phyloP scores from a whole-genome alignment of 2,888 invertebrate genomes.

The Polylopha cassiicola region DNA sequence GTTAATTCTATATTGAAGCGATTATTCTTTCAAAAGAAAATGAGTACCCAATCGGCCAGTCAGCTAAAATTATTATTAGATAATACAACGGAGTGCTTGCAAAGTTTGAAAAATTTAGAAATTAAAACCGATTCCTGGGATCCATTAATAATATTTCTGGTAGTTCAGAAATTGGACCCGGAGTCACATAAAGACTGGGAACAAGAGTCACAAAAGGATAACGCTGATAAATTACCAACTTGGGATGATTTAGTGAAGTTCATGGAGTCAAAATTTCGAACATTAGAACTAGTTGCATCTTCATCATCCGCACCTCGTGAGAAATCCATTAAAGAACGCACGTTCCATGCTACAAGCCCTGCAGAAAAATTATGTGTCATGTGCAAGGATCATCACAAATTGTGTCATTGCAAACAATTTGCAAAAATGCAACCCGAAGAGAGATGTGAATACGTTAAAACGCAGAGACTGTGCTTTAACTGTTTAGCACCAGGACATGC shows the following conservation, averaged over 20 bases:
- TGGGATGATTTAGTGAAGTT: slow-evolving; percentile 25
- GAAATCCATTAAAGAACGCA: slow-evolving; percentile 1
- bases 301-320: slow-evolving; percentile 2
- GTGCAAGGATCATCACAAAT: slow-evolving; percentile 6
- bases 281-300: slow-evolving; percentile 26
- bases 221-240: slow-evolving; percentile 21
- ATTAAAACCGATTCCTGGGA: slow-evolving; percentile 23
- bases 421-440: not conserved
- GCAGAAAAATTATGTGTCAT: too few species aligned
- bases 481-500: slow-evolving; percentile 7
- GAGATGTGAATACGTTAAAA: not conserved
- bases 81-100: slow-evolving; percentile 29
- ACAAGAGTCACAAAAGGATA: slow-evolving; percentile 19
- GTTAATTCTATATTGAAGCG: slow-evolving; percentile 24
- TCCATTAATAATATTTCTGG: slow-evolving; percentile 11
- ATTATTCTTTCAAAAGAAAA: slow-evolving; percentile 25
- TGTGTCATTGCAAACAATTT: slow-evolving; percentile 11
- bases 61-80: slow-evolving; percentile 28
- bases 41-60: slow-evolving; percentile 21
- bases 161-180: slow-evolving; percentile 27
- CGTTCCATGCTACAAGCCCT: not conserved
- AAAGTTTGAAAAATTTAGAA: slow-evolving; percentile 25
- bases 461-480: slow-evolving; percentile 2
- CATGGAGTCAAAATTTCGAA: slow-evolving; percentile 28
- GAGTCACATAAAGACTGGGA: slow-evolving; percentile 28